A percentile compares a stretch with the other conserved stretches of the same genome.
These are phyloP conservation scores for Eupsilia transversa DNA, from an alignment of 2,888 invertebrate genomes.

Conservation along the genomic window DNA sequence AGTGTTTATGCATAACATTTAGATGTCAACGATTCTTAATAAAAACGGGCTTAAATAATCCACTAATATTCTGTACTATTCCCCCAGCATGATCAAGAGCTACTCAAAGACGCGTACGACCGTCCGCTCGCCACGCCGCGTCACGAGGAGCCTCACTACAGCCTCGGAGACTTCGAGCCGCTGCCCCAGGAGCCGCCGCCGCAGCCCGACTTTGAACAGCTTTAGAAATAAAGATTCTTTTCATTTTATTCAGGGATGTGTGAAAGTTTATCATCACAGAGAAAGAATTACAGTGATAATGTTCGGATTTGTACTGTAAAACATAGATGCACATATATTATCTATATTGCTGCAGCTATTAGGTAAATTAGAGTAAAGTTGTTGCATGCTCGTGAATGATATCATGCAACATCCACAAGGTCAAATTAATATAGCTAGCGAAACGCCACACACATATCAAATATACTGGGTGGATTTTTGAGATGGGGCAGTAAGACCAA, in stretches of 20 bases:
- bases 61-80: neutral
- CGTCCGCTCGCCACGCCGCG: slow-evolving; percentile 88
- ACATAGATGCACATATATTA: neutral
- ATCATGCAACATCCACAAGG: neutral
- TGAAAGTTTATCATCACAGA: neutral
- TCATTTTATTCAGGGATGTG: neutral
- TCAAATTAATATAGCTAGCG: neutral
- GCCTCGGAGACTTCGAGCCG: slow-evolving; percentile 88
- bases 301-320: neutral
- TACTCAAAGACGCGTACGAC: slow-evolving; percentile 87
- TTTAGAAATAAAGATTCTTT: slow-evolving; percentile 69
- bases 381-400: neutral
- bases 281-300: neutral
- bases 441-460: no score
- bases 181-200: slow-evolving; percentile 88
- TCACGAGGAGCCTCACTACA: slow-evolving; percentile 87
- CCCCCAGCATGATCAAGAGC: slow-evolving; percentile 84
- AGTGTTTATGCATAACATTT: neutral
- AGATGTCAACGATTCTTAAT: neutral
- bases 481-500: no score
- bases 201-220: slow-evolving; percentile 89
- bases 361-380: neutral
- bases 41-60: neutral
- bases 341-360: neutral
- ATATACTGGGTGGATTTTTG: no score